phyloP scores from a whole-genome alignment of 2,888 invertebrate species.

The Nycteola revayana region DNA sequence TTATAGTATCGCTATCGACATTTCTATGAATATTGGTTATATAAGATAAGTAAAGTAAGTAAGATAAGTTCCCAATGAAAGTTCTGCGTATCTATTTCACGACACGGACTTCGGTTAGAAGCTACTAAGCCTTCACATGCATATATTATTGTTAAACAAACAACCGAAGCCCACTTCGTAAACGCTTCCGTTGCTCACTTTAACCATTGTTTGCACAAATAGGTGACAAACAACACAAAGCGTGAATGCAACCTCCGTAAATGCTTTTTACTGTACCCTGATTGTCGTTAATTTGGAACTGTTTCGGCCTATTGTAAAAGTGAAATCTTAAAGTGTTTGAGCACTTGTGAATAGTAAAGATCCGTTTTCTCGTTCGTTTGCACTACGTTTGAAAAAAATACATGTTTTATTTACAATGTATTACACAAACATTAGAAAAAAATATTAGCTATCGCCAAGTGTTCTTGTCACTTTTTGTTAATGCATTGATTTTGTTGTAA shows the following conservation, averaged over 20 bases:
- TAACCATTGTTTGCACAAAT: constrained; percentile 57
- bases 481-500: no score
- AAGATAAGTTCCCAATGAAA: no score
- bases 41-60: no score
- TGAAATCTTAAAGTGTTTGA: constrained; percentile 51
- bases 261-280: constrained; percentile 49
- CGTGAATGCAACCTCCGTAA: constrained; percentile 43
- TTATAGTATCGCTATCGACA: no score
- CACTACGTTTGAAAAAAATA: constrained; percentile 21
- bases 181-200: constrained; percentile 42
- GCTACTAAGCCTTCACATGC: neutral
- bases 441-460: no score
- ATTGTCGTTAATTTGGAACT: constrained; percentile 54
- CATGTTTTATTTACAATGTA: constrained; percentile 11
- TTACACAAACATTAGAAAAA: no score
- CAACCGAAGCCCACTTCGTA: constrained; percentile 36
- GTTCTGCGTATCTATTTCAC: no score
- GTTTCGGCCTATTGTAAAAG: constrained; percentile 57
- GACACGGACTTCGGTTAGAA: no score
- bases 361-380: constrained; percentile 29
- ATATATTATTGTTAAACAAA: constrained; percentile 40
- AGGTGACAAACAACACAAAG: constrained; percentile 46
- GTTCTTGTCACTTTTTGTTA: no score
- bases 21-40: no score
- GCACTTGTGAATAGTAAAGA: constrained; percentile 32